A percentile compares a stretch with the other conserved stretches of the same genome.
Conservation (phyloP, 1,140 invertebrate species). For the Theocolax elegans region DNA sequence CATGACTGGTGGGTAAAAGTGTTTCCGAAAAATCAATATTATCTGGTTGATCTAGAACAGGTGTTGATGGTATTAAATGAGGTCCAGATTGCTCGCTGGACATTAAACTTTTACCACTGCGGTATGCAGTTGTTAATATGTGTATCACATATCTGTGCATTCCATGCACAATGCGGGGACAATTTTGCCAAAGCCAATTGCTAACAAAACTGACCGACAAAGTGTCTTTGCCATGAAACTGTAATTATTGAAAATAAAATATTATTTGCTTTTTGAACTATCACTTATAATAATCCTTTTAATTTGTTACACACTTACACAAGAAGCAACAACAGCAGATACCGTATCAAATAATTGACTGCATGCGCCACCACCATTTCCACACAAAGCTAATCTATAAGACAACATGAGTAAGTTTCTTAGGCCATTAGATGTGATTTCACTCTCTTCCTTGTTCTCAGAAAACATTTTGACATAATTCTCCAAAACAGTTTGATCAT, state of each 20-base stretch:
- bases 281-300: not conserved
- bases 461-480: slow-evolving; percentile 75
- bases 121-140: slow-evolving; percentile 80
- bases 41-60: slow-evolving; percentile 75
- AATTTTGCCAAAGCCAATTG: slow-evolving; percentile 83
- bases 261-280: not conserved
- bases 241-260: slow-evolving; percentile 44
- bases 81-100: slow-evolving; percentile 59
- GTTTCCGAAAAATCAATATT: slow-evolving; percentile 60
- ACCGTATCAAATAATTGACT: slow-evolving; percentile 75
- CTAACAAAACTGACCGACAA: slow-evolving; percentile 80
- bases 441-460: slow-evolving; percentile 63
- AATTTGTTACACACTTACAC: slow-evolving; percentile 62
- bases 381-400: slow-evolving; percentile 80
- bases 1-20: slow-evolving; percentile 74
- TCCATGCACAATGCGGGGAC: slow-evolving; percentile 77
- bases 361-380: slow-evolving; percentile 70
- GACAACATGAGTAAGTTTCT: slow-evolving; percentile 75
- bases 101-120: slow-evolving; percentile 70
- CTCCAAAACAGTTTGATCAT: slow-evolving; percentile 73
- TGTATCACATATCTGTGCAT: slow-evolving; percentile 85
- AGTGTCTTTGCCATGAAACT: slow-evolving; percentile 81
- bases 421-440: slow-evolving; percentile 71
- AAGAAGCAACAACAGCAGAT: slow-evolving; percentile 77
- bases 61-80: slow-evolving; percentile 76